Evolutionary conservation across 2,113 vertebrate species (phyloP).

Genomic region (Lepus americanus): DNA sequence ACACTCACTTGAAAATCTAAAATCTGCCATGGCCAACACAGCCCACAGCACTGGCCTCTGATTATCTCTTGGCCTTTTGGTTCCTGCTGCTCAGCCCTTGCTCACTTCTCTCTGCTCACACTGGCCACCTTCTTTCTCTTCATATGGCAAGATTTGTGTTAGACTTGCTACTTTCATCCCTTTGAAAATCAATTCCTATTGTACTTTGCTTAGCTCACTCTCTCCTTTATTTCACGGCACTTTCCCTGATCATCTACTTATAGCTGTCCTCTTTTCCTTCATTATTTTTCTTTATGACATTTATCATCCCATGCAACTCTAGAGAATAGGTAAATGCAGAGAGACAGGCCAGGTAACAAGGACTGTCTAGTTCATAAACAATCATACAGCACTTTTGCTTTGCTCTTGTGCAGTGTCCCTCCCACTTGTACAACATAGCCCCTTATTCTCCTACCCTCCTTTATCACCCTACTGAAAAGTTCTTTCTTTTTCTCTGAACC

Average conservation of each 20-base stretch:
- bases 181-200: background rate
- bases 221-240: background rate
- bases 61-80: background rate
- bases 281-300: background rate
- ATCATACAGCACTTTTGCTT: background rate
- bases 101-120: background rate
- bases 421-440: background rate
- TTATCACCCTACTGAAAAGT: background rate
- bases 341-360: background rate
- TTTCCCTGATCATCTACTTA: background rate
- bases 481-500: background rate
- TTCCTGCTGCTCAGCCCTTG: background rate
- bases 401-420: background rate
- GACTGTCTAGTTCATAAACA: background rate
- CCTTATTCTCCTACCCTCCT: background rate
- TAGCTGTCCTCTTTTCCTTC: background rate
- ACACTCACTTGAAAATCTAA: constrained; percentile 11
- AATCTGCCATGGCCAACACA: background rate
- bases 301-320: background rate
- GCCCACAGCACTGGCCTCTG: background rate
- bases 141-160: background rate
- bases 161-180: background rate
- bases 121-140: background rate
- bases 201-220: background rate
- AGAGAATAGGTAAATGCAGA: background rate